phyloP scores from a whole-genome alignment of 2,113 vertebrate species.

The Caranx ignobilis region DNA sequence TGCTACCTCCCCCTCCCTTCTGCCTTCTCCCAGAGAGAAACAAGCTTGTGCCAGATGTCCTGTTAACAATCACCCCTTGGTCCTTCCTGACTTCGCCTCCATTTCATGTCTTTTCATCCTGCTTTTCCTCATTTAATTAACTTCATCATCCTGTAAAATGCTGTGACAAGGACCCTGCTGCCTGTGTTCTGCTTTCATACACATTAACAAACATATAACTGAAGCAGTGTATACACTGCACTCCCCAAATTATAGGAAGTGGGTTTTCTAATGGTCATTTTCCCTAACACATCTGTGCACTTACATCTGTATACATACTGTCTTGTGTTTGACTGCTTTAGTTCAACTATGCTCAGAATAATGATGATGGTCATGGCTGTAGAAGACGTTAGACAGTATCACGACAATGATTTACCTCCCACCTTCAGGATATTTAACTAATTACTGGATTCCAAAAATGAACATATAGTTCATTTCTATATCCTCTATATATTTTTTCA shows the following conservation, averaged over 20 bases:
- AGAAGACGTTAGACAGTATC: not conserved
- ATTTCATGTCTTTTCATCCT: constrained; percentile 53
- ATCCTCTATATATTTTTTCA: not conserved
- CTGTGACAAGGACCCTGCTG: constrained; percentile 33
- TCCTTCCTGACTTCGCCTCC: constrained; percentile 62
- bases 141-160: constrained; percentile 52
- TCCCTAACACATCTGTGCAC: constrained; percentile 4
- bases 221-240: not conserved
- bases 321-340: not conserved
- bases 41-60: constrained; percentile 70
- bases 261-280: constrained; percentile 18
- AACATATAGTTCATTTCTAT: not conserved
- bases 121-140: constrained; percentile 62
- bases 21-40: constrained; percentile 60
- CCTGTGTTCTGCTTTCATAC: constrained; percentile 30
- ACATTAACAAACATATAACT: constrained; percentile 37
- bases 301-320: not conserved
- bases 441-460: not conserved
- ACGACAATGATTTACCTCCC: not conserved
- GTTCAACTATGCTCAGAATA: constrained; percentile 7
- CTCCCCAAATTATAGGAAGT: not conserved
- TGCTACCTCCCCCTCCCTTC: constrained; percentile 48
- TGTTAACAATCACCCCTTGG: constrained; percentile 63
- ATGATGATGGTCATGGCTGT: not conserved
- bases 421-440: not conserved